Conservation (phyloP, 2,113 vertebrate genomes). For the Chionodraco myersi region DNA sequence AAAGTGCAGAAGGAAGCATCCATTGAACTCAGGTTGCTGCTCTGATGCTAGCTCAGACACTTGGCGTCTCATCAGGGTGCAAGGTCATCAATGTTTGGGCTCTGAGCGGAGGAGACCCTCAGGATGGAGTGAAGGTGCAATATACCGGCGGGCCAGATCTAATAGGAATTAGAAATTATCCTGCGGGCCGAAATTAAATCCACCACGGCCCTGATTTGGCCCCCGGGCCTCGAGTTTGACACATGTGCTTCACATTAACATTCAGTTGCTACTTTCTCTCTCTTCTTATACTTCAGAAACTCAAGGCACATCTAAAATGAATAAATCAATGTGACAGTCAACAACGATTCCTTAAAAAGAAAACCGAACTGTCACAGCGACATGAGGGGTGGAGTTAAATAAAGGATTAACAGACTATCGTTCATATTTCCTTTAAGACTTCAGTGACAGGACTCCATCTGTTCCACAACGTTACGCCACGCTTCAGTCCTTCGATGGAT, state of each 20-base stretch:
- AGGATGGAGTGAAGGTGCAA: too few species aligned
- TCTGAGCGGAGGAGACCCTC: too few species aligned
- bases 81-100: too few species aligned
- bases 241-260: not conserved
- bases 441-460: conserved; percentile 55
- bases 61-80: too few species aligned
- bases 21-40: too few species aligned
- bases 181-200: too few species aligned
- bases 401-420: conserved; percentile 34
- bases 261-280: conserved; percentile 8
- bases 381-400: conserved; percentile 1
- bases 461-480: conserved; percentile 33
- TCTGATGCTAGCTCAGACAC: too few species aligned
- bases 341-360: conserved; percentile 31
- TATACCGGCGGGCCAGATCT: too few species aligned
- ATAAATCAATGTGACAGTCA: conserved; percentile 47
- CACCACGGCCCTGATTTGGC: too few species aligned
- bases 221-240: too few species aligned
- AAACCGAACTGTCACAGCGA: conserved; percentile 37
- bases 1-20: too few species aligned
- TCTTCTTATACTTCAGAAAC: not conserved
- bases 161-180: too few species aligned
- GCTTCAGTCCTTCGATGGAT: conserved; percentile 26
- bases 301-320: conserved; percentile 23
- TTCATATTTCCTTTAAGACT: conserved; percentile 56